Evolutionary conservation across 2,113 vertebrate genomes (phyloP).

Genomic region (Cyprinodon brontotheroides): DNA sequence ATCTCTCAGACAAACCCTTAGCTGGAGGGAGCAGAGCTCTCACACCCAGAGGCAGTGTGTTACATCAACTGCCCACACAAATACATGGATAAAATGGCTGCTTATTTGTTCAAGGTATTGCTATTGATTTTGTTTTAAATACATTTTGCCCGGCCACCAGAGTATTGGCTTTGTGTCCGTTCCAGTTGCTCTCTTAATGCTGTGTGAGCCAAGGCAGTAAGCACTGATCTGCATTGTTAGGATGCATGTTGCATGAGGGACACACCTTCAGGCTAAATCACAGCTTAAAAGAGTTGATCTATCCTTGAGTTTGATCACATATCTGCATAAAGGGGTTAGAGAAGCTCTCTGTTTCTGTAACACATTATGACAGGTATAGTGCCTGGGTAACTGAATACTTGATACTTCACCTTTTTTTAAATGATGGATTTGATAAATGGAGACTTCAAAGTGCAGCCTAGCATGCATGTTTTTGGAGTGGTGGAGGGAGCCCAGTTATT

Average conservation of each 20-base stretch:
- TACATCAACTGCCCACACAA: constrained; percentile 70
- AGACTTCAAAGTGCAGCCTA: background rate
- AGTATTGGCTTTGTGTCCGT: constrained; percentile 71
- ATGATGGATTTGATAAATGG: background rate
- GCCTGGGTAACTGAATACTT: constrained; percentile 4
- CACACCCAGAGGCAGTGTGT: constrained; percentile 49
- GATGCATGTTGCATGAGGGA: constrained; percentile 33
- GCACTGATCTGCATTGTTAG: constrained; percentile 49
- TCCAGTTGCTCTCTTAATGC: constrained; percentile 64
- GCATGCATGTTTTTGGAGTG: background rate
- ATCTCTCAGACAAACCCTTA: constrained; percentile 49
- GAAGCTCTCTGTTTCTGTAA: constrained; percentile 21
- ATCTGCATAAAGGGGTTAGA: constrained; percentile 25
- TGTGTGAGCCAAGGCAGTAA: constrained; percentile 36
- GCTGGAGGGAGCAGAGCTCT: constrained; percentile 51
- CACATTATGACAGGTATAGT: constrained; percentile 10
- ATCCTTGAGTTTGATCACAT: background rate
- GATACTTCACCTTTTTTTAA: background rate
- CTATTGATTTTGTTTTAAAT: constrained; percentile 78
- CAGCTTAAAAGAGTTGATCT: constrained; percentile 3
- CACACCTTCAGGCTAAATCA: constrained; percentile 18
- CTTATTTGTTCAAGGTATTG: constrained; percentile 71
- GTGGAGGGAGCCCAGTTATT: background rate
- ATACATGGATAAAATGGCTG: constrained; percentile 64
- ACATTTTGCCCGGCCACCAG: constrained; percentile 70